Base-by-base conservation (phyloP, 2,113 vertebrate species). In the Falco punctatus region DNA sequence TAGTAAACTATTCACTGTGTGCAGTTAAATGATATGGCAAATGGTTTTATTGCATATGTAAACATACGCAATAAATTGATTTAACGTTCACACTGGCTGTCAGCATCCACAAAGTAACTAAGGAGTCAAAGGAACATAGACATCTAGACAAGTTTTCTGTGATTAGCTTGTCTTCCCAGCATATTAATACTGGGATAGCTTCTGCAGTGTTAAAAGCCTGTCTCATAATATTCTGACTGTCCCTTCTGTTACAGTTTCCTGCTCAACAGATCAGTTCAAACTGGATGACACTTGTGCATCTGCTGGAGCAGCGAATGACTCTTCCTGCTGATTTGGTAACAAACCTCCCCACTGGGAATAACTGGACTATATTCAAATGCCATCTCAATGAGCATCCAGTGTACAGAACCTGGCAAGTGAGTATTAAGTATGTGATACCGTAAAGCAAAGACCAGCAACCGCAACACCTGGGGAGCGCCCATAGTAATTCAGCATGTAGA, bases 41-140 rank as follows among this genome's bases (percentile, higher is more conserved):
- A 87, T 32, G 44, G 82, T 71, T 92, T 92, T 44, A 12, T 15
- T 62, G 74, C 67, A 18, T 81, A 84, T 66, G 92, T 96, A 94
- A 93, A 97, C 92, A 95, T 16, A 55, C 0, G 2, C 79, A 92
- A 86, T 77, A 97, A 92, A 97, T 92, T 94, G 94, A 90, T 94
- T 94, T 85, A 86, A 95, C 92, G 92, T 86, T 94, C 94, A 95
- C 58, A 33, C 46, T 44, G 73, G 66, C 77, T 24, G 2, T 74
- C 94, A 81, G 70, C 62, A 87, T 70, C 82, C 54, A 80, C 84
- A 95, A 96, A 90, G 96, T 77, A 96, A 52, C 81, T 48, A 32
- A 70, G 58, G 55, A 86, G 46, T 57, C 81, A 82, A 75, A 95
- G 66, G 79, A 92, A 88, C 55, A 83, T 1, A 91, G 77, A 92